These are phyloP conservation scores for Philhelius pedissequus DNA, from an alignment of 2,888 invertebrate genomes.

Conservation along the genomic window DNA sequence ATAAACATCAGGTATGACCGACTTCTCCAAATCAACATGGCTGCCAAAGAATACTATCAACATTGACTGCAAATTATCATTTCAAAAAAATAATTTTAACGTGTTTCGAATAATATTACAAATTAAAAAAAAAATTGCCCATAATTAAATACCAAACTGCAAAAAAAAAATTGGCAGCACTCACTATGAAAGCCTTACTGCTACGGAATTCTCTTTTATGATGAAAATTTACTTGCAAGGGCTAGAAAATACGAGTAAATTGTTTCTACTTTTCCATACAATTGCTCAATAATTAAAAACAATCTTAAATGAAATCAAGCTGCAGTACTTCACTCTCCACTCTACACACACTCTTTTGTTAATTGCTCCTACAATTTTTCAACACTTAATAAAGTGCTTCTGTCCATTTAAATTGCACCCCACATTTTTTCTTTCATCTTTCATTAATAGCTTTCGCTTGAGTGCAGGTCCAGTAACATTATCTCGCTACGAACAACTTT, in stretches of 20 bases:
- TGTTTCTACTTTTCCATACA: no score
- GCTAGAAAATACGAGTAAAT: not conserved
- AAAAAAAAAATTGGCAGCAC: no score
- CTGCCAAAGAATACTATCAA: no score
- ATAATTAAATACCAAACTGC: no score
- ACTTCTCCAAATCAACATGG: no score
- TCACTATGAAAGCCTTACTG: not conserved
- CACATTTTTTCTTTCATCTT: not conserved
- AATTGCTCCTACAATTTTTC: not conserved
- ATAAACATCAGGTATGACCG: no score
- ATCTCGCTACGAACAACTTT: not conserved
- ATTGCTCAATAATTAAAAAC: not conserved
- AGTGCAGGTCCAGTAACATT: slow-evolving; percentile 13
- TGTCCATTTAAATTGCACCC: not conserved
- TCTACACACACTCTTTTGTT: not conserved
- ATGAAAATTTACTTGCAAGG: not conserved
- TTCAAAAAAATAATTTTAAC: no score
- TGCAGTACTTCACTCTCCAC: not conserved
- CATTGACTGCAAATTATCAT: no score
- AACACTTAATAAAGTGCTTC: not conserved
- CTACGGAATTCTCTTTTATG: not conserved
- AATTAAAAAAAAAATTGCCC: no score
- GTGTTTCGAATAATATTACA: no score
- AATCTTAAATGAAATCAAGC: not conserved
- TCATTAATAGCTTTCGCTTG: slow-evolving; percentile 26